Conservation (phyloP, 2,888 invertebrate genomes). For the Drosophila seclusa region DNA sequence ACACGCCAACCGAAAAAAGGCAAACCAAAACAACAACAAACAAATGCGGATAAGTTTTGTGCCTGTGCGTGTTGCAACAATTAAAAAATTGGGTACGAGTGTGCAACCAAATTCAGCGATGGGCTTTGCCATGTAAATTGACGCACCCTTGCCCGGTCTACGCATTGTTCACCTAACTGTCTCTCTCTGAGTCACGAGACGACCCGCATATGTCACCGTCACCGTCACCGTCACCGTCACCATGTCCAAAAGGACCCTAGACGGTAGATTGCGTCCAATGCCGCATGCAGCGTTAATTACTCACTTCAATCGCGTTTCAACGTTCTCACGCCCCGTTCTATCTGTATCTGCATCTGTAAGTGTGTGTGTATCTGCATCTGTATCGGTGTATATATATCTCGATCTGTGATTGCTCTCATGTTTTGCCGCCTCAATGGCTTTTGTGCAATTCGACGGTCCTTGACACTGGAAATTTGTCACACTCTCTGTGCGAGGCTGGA, state of each 20-base stretch:
- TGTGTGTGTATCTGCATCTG: slow-evolving; percentile 16
- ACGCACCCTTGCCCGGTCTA: slow-evolving; percentile 59
- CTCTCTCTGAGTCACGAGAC: slow-evolving; percentile 56
- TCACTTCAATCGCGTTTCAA: slow-evolving; percentile 66
- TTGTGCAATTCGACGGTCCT: slow-evolving; percentile 49
- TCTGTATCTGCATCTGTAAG: slow-evolving; percentile 46
- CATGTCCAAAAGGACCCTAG: slow-evolving; percentile 71
- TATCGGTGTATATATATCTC: slow-evolving; percentile 60
- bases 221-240: slow-evolving; percentile 14
- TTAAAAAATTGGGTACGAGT: slow-evolving; percentile 65
- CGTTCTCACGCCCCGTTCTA: slow-evolving; percentile 65
- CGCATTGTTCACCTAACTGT: slow-evolving; percentile 30
- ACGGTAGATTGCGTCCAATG: slow-evolving; percentile 44
- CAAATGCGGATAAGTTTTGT: slow-evolving; percentile 47
- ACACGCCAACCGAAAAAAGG: slow-evolving; percentile 65
- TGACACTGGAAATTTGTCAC: slow-evolving; percentile 72
- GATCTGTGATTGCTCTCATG: slow-evolving; percentile 79
- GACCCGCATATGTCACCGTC: slow-evolving; percentile 77
- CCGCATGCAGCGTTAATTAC: slow-evolving; percentile 79
- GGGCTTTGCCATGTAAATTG: slow-evolving; percentile 68
- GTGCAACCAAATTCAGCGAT: slow-evolving; percentile 26
- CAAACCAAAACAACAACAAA: slow-evolving; percentile 68
- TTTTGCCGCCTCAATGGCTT: slow-evolving; percentile 76
- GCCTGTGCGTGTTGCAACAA: slow-evolving; percentile 77
- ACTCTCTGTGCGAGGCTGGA: slow-evolving; percentile 34